Base-by-base conservation (phyloP, 2,113 vertebrate species). In the Coptodon bakossiorum region DNA sequence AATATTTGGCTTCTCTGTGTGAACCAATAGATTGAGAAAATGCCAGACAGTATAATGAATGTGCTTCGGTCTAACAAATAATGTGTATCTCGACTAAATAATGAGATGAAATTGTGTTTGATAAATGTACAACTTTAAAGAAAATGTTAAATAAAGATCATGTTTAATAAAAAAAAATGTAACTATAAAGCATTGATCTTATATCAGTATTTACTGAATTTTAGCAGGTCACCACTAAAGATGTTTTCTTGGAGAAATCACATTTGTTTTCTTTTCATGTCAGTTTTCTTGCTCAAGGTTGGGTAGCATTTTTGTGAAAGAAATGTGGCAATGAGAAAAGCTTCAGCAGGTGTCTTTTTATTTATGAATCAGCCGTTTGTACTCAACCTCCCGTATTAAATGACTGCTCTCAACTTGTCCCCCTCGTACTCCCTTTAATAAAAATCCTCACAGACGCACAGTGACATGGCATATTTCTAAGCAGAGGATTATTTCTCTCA, bases 1-100 rank as follows among this genome's bases (percentile, higher is more conserved):
- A 82, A 85, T 79, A 59, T 86, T 84, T 92, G 92, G 90, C 90
- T 94, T 90, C 24, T 87, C 27, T 90, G 38, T 90, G 82, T 83
- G 85, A 93, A 91, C 19, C 45, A 83, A 52, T 84, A 36, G 11
- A 31, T 76, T 81, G 43, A 5, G 6, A 17, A 53, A 57, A 36
- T 76, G 57, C 50, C 84, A 89, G 81, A 83, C 82, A 83, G 84
- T 71, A 31, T 59, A 76, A 84, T 81, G 86, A 93, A 93, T 90
- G 92, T 92, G 85, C 71, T 88, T 71, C 27, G 34, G 78, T 84
- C 83, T 9, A 50, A 54, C 6, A 81, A 54, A 50, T 66, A 57
- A 82, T 34, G 7, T 17, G 40, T 38, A 19, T 78, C 59, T 68
- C 48, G 50, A 80, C 36, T 86, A 22, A 85, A 79, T 52, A 50